Conservation (phyloP, 1,140 invertebrate species). For the Tetragonula clypearis region DNA sequence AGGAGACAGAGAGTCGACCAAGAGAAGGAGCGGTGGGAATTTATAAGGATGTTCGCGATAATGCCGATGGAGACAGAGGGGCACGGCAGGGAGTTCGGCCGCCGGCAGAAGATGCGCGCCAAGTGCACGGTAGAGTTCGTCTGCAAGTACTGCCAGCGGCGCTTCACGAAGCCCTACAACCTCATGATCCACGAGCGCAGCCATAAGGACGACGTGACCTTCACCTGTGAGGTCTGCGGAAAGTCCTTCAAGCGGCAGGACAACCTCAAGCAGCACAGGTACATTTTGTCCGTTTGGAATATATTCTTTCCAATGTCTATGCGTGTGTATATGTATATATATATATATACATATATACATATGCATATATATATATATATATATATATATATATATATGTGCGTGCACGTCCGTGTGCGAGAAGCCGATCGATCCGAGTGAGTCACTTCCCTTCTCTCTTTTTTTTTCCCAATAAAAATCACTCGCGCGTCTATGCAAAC, state of each 20-base stretch:
- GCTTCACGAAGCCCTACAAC: slow-evolving; percentile 99
- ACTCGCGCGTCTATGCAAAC: no score
- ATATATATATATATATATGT: background rate
- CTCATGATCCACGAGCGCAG: slow-evolving; percentile 99
- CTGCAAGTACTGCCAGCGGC: slow-evolving; percentile 98
- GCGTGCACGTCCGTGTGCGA: no score
- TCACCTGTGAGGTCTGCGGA: slow-evolving; percentile 99
- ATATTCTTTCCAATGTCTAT: background rate
- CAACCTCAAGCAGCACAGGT: slow-evolving; percentile 97
- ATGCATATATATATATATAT: background rate
- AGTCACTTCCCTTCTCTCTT: no score
- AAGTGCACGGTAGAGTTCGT: slow-evolving; percentile 96
- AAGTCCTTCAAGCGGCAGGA: slow-evolving; percentile 99
- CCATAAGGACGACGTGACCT: slow-evolving; percentile 98
- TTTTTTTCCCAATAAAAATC: no score
- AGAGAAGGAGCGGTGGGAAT: slow-evolving; percentile 81
- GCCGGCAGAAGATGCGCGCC: slow-evolving; percentile 94
- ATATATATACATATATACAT: background rate
- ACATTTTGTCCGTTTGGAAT: slow-evolving; percentile 48
- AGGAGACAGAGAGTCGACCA: slow-evolving; percentile 70
- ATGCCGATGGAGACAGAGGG: slow-evolving; percentile 94
- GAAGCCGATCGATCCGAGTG: no score
- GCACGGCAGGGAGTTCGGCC: slow-evolving; percentile 92
- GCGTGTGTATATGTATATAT: background rate
- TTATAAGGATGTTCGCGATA: slow-evolving; percentile 87